phyloP scores from a whole-genome alignment of 2,888 invertebrate species.

The Eupithecia pulchellata region DNA sequence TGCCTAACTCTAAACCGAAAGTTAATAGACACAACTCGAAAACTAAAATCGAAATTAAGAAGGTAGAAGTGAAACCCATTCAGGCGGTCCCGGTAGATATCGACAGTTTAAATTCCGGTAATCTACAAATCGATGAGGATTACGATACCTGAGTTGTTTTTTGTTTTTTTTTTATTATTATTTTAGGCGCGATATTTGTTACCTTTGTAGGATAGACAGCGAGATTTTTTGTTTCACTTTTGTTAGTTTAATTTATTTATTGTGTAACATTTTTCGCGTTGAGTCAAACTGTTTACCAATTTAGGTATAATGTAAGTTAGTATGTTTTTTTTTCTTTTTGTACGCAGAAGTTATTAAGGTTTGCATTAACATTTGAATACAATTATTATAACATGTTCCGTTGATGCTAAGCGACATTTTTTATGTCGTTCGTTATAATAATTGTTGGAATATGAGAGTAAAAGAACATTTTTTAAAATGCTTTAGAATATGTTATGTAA shows the following conservation, averaged over 20 bases:
- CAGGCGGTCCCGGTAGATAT: slow-evolving; percentile 59
- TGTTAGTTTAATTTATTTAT: slow-evolving; percentile 39
- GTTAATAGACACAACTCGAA: slow-evolving; percentile 70
- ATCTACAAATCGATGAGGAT: slow-evolving; percentile 81
- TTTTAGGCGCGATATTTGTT: slow-evolving; percentile 53
- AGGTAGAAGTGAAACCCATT: slow-evolving; percentile 56
- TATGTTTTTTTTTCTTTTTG: slow-evolving; percentile 48
- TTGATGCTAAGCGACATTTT: background rate
- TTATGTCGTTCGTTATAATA: background rate
- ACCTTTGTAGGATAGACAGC: slow-evolving; percentile 44
- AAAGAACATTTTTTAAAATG: slow-evolving; percentile 18
- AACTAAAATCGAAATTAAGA: slow-evolving; percentile 62
- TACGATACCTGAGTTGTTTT: slow-evolving; percentile 80
- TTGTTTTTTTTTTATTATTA: slow-evolving; percentile 58
- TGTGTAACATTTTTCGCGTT: slow-evolving; percentile 58
- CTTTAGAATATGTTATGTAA: slow-evolving; percentile 30
- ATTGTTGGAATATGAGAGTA: background rate
- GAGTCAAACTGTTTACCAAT: slow-evolving; percentile 69
- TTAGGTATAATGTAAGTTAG: slow-evolving; percentile 57
- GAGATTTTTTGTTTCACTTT: slow-evolving; percentile 47
- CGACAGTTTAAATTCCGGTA: slow-evolving; percentile 73
- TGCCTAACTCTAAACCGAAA: slow-evolving; percentile 54
- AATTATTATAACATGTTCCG: background rate
- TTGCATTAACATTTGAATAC: slow-evolving; percentile 46
- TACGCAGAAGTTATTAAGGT: slow-evolving; percentile 48